phyloP scores from a whole-genome alignment of 1,140 invertebrate genomes.

The Holcopasites calliopsidis region DNA sequence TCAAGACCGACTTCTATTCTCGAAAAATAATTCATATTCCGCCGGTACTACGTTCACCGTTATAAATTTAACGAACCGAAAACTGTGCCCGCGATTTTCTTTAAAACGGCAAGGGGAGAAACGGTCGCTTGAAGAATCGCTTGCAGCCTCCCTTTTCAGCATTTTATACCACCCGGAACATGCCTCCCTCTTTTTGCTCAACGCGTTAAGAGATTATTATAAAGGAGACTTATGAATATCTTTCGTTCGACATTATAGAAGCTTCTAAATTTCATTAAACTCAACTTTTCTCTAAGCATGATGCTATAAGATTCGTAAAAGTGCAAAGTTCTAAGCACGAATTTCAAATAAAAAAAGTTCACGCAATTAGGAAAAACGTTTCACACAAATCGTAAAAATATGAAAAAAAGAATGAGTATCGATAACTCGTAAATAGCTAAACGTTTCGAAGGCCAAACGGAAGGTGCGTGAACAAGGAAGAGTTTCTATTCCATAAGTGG shows the following conservation, averaged over 20 bases:
- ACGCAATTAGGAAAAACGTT: too few species aligned
- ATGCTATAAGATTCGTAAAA: too few species aligned
- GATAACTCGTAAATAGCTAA: too few species aligned
- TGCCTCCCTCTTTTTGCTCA: neutral
- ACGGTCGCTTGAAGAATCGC: neutral
- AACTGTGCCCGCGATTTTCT: neutral
- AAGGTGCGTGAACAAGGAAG: neutral
- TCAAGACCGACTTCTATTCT: slow-evolving; percentile 21
- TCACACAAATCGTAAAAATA: too few species aligned
- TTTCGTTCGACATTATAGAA: too few species aligned
- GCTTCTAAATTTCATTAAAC: too few species aligned
- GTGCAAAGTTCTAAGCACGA: too few species aligned
- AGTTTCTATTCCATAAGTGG: neutral
- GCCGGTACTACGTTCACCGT: neutral
- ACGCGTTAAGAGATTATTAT: neutral
- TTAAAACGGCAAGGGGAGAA: neutral
- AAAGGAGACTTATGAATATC: neutral
- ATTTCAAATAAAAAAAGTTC: too few species aligned
- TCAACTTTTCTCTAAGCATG: too few species aligned
- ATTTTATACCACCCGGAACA: neutral
- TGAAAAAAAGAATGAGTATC: too few species aligned
- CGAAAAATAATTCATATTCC: slow-evolving; percentile 20
- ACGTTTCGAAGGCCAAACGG: too few species aligned
- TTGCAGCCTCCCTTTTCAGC: neutral
- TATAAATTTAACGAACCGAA: slow-evolving; percentile 20